These are phyloP conservation scores for Mionectes olivaceus DNA, from an alignment of 2,797 vertebrate genomes.

Conservation along the genomic window DNA sequence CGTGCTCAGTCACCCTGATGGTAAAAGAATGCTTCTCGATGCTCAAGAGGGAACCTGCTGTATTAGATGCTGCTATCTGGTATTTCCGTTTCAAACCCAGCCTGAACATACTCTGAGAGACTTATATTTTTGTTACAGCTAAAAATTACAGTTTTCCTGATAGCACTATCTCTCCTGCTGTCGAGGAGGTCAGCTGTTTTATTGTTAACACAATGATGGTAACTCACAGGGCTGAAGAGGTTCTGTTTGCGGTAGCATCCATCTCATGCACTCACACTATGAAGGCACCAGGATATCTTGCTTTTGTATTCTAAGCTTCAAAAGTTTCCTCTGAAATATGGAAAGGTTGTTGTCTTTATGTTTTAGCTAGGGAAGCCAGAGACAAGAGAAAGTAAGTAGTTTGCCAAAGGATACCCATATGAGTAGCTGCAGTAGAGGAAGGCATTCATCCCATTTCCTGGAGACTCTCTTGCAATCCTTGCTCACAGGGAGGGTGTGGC, in stretches of 20 bases:
- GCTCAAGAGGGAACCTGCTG: neutral
- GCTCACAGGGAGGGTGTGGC: neutral
- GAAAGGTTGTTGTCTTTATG: neutral
- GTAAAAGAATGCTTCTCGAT: neutral
- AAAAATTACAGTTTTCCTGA: neutral
- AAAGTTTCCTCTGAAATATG: neutral
- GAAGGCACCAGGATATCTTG: neutral
- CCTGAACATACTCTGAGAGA: neutral
- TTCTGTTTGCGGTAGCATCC: neutral
- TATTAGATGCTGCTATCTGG: neutral
- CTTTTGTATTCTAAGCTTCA: neutral
- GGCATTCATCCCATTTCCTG: neutral
- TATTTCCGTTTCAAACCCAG: neutral
- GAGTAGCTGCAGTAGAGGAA: neutral
- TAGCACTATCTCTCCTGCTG: neutral
- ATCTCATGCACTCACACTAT: neutral
- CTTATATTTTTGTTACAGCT: neutral
- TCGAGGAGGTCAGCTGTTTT: neutral
- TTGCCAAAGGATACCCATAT: neutral
- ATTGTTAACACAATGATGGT: neutral
- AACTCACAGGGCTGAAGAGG: neutral
- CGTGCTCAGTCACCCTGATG: neutral
- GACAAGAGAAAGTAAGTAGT: neutral
- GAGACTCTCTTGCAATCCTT: neutral
- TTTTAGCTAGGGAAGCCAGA: neutral